Conservation (phyloP, 53 echinoderm and acorn worm species). For the Paracentrotus lividus region DNA sequence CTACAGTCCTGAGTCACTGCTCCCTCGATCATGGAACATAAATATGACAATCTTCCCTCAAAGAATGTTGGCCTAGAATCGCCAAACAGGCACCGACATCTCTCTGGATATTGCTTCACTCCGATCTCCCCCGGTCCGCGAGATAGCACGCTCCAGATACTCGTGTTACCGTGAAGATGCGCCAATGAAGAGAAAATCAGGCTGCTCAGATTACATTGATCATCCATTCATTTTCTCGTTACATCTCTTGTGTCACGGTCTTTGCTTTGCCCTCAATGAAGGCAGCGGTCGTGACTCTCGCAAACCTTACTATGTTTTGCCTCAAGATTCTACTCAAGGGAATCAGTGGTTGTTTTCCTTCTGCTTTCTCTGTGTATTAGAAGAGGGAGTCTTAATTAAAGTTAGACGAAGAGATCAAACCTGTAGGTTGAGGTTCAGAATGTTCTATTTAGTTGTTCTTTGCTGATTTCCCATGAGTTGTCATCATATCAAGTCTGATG, state of each 20-base stretch:
- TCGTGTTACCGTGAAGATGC: conserved; percentile 35
- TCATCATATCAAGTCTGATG: background rate
- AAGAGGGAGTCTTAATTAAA: background rate
- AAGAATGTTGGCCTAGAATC: conserved; percentile 44
- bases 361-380: background rate
- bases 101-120: conserved; percentile 22
- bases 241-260: conserved; percentile 38
- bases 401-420: background rate
- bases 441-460: background rate
- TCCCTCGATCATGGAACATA: conserved; percentile 34
- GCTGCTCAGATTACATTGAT: conserved; percentile 39
- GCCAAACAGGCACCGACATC: conserved; percentile 50
- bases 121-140: background rate
- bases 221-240: conserved; percentile 67
- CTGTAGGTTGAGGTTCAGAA: background rate
- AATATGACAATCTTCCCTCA: conserved; percentile 55
- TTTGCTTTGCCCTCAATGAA: conserved; percentile 15
- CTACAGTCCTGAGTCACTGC: conserved; percentile 31
- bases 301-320: background rate
- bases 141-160: conserved; percentile 53
- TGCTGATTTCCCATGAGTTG: background rate
- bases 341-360: background rate
- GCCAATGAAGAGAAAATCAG: conserved; percentile 25
- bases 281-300: background rate
- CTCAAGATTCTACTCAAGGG: conserved; percentile 16